Evolutionary conservation across 2,888 invertebrate species (phyloP), one percentile per base, ranked within the genome.

Genomic region (Lysandra bellargus): DNA sequence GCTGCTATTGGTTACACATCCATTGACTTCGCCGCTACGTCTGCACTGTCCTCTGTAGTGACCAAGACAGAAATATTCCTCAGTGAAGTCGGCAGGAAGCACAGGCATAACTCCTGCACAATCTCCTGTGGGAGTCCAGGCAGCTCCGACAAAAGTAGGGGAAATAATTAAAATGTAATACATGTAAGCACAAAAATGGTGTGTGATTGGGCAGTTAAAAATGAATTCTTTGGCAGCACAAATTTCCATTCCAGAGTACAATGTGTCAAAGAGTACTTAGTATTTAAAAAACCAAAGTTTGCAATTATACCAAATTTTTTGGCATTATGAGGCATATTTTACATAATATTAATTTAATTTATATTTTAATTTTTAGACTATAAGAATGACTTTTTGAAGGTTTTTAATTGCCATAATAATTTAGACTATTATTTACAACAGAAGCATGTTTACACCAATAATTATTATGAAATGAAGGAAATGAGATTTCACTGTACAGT

Each of bases 21-120:
- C 1, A 99, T 99, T 84, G 99, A 99, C 92, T 99, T 99, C 90
- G 97, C 98, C 85, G 98, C 98, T 93, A 99, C 99, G 0, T 97
- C 97, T 79, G 99, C 99, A 37, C 95, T 99, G 49, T 97, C 97
- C 33, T 97, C 98, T 49, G 97, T 97, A 57, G 97, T 97, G 84
- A 96, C 96, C 5, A 95, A 95, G 78, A 95, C 95, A 79, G 96
- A 97, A 81, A 94, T 95, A 78, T 97, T 97, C 86, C 91, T 95
- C 81, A 53, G 57, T 76, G 97, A 97, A 85, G 97, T 97, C 78
- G 96, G 96, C 77, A 95, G 98, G 75, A 97, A 97, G 88, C 97
- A 97, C 17, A 95, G 98, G 80, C 98, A 98, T 88, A 97, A 97
- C 90, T 98, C 98, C 37, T 96, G 96, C 86, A 96, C 96, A 83